Evolutionary conservation across 2,888 invertebrate genomes (phyloP).

Genomic region (Heliconius ismenius): DNA sequence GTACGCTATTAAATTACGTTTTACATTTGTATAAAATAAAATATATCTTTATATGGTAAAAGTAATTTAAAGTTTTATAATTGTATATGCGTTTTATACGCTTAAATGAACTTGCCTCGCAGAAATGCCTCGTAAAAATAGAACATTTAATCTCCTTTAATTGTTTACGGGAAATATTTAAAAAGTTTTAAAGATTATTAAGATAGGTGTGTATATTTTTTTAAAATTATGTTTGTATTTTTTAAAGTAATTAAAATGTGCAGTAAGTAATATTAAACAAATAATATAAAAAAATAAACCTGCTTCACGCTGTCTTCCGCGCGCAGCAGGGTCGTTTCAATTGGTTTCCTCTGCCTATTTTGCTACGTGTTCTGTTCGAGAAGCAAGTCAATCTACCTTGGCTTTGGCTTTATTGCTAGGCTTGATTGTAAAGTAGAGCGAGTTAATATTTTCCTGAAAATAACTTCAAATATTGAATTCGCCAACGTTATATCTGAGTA

Average conservation of each 20-base stretch:
- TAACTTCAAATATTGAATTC: neutral
- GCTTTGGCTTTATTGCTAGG: too few relatives aligned
- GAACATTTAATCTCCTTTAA: slow-evolving; percentile 14
- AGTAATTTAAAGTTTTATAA: slow-evolving; percentile 18
- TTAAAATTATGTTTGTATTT: neutral
- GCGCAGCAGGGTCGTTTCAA: too few relatives aligned
- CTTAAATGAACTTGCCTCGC: neutral
- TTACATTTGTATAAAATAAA: neutral
- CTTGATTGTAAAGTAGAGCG: neutral
- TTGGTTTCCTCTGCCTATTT: neutral
- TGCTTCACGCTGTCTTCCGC: too few relatives aligned
- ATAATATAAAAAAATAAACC: too few relatives aligned
- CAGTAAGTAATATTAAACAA: neutral
- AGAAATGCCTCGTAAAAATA: slow-evolving; percentile 16
- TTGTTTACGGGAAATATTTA: slow-evolving; percentile 7
- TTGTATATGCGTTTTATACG: neutral
- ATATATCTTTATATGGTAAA: neutral
- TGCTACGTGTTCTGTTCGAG: neutral
- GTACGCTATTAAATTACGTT: neutral
- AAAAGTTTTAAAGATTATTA: slow-evolving; percentile 3
- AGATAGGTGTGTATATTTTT: neutral
- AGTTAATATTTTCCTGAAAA: neutral
- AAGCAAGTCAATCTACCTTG: too few relatives aligned
- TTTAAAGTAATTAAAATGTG: neutral
- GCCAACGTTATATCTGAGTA: neutral